Evolutionary conservation across 1,140 invertebrate genomes (phyloP).

Genomic region (Tetranychus cinnabarinus): DNA sequence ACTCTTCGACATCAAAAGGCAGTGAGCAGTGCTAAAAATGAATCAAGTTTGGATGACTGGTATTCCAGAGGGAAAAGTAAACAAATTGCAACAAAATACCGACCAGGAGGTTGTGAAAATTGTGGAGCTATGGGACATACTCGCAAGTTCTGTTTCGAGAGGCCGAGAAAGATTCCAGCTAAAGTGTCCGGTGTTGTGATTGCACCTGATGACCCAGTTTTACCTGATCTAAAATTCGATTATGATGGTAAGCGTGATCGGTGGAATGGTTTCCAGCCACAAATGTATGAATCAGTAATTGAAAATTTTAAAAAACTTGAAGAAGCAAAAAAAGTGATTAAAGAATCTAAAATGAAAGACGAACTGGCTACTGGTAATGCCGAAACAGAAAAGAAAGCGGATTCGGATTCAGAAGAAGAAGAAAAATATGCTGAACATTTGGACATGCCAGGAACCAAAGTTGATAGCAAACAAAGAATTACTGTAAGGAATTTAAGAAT

Average conservation of each 20-base stretch:
- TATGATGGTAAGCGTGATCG: conserved; percentile 87
- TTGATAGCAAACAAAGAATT: conserved; percentile 94
- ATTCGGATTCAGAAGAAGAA: conserved; percentile 50
- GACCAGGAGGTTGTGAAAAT: conserved; percentile 94
- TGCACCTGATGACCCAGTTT: conserved; percentile 66
- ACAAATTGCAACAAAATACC: conserved; percentile 48
- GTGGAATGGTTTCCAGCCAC: conserved; percentile 84
- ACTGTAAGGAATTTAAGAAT: conserved; percentile 93
- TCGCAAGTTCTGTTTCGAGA: conserved; percentile 86
- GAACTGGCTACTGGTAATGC: not conserved
- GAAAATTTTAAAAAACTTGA: conserved; percentile 63
- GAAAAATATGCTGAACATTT: conserved; percentile 89
- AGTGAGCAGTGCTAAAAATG: conserved; percentile 48
- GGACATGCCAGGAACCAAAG: conserved; percentile 96
- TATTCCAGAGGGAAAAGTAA: conserved; percentile 50
- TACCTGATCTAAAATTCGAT: conserved; percentile 51
- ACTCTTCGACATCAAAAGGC: conserved; percentile 96
- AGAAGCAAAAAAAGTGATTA: conserved; percentile 51
- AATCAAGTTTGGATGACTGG: conserved; percentile 44
- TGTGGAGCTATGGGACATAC: conserved; percentile 93
- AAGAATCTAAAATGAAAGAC: conserved; percentile 27
- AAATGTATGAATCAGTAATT: conserved; percentile 61
- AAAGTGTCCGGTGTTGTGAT: conserved; percentile 53
- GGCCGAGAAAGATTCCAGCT: conserved; percentile 71
- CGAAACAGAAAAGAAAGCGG: not conserved